Evolutionary conservation across 1,140 invertebrate species (phyloP).

Genomic region (Paralvinella palmiformis): DNA sequence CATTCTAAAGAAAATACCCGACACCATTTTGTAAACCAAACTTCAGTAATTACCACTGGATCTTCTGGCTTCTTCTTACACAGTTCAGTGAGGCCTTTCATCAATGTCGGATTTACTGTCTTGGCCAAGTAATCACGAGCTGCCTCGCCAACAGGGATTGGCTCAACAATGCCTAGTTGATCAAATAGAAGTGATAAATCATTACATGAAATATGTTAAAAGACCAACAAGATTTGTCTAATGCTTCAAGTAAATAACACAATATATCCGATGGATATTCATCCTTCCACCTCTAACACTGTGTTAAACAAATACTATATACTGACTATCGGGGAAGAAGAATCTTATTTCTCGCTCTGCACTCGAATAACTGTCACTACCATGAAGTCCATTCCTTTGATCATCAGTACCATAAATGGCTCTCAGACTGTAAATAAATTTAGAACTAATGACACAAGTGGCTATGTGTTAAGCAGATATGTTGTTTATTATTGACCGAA

Average conservation of each 20-base stretch:
- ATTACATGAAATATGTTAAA: too few species aligned
- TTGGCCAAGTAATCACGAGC: conserved; percentile 65
- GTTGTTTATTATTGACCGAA: too few species aligned
- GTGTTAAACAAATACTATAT: not conserved
- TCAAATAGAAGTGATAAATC: not conserved
- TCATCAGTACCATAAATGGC: conserved; percentile 61
- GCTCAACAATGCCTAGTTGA: conserved; percentile 44
- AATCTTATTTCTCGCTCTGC: conserved; percentile 59
- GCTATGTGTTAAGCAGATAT: too few species aligned
- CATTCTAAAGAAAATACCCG: too few species aligned
- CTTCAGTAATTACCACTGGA: conserved; percentile 60
- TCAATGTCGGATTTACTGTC: conserved; percentile 60
- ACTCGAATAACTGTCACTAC: conserved; percentile 33
- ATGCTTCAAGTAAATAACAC: too few species aligned
- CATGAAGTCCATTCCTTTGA: conserved; percentile 33
- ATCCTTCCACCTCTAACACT: not conserved
- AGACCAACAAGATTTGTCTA: too few species aligned
- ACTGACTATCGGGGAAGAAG: conserved; percentile 77
- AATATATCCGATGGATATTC: not conserved
- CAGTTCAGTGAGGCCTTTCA: conserved; percentile 63
- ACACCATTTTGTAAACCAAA: too few species aligned
- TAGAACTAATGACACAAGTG: too few species aligned
- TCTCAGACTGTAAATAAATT: conserved; percentile 51
- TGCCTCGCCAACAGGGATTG: conserved; percentile 44
- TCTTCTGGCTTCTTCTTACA: conserved; percentile 66